Evolutionary conservation across 2,797 vertebrate genomes (phyloP), one percentile per base, ranked within the genome.

Genomic region (Eupleurogrammus muticus): DNA sequence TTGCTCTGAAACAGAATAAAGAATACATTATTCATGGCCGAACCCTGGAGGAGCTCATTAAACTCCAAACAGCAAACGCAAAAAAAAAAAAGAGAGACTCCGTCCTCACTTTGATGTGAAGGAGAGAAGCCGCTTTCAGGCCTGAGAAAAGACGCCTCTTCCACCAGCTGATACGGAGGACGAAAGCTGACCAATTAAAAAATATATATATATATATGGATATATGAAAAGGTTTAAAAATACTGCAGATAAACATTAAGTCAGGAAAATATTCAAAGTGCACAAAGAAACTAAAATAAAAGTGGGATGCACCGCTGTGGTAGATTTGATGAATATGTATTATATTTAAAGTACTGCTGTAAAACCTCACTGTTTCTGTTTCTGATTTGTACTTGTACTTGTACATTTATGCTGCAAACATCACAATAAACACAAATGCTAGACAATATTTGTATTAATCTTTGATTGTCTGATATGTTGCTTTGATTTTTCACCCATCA

Each of bases 1-100:
- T 79, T 73, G 79, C 87, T 87, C 86, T 88, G 76, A 89, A 88
- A 88, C 80, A 79, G 80, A 88, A 84, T 73, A 76, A 86, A 86
- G 79, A 70, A 85, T 89, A 59, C 77, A 91, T 91, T 87, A 90
- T 91, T 91, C 87, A 91, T 87, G 80, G n/a, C 1, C 62, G 73
- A 62, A 73, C 71, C 85, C 83, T 81, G 73, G 72, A 88, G 86
- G 80, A 77, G 88, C 75, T 90, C 86, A 85, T 92, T 90, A 92
- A 87, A 89, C 75, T 84, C 79, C 78, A 77, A 79, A 60, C 44
- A 59, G 80, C 67, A 74, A 87, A 89, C 75, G 75, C 71, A 74
- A 69, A 76, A 86, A 86, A 85, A 74, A 71, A 72, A 69, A 75
- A 86, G 87, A 85, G 76, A 71, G 75, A 21, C 73, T 79, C 83